Evolutionary conservation across 2,888 invertebrate species (phyloP).

Genomic region (Zhuqinia jingwanae): DNA sequence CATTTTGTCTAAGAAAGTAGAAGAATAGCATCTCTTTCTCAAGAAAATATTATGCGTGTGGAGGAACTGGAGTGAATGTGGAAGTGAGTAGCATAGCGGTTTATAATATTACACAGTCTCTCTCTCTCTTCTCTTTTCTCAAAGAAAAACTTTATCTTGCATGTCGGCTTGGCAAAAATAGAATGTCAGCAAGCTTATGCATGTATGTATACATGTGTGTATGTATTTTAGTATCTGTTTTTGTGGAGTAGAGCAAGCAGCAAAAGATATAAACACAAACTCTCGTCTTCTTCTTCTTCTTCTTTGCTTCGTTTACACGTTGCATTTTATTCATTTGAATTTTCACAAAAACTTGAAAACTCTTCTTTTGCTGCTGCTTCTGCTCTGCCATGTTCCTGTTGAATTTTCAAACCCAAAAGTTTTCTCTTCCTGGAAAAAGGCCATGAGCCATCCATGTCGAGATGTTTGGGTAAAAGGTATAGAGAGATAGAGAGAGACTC

Average conservation of each 20-base stretch:
- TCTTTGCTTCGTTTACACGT: neutral
- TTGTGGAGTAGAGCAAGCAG: neutral
- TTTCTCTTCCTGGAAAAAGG: neutral
- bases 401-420: too few species aligned
- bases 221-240: too few species aligned
- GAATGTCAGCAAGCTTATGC: neutral
- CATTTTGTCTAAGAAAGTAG: neutral
- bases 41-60: slow-evolving; percentile 4
- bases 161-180: slow-evolving; percentile 22
- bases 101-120: neutral
- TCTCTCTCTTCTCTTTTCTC: neutral
- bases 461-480: too few species aligned
- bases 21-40: neutral
- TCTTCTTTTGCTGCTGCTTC: neutral
- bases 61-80: too few species aligned
- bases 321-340: neutral
- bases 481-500: neutral
- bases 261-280: neutral
- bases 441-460: neutral
- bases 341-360: slow-evolving; percentile 6
- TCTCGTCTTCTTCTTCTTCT: neutral
- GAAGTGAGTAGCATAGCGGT: too few species aligned
- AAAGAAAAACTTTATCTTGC: neutral
- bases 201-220: too few species aligned
- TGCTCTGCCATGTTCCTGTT: too few species aligned